Evolutionary conservation across 1,140 invertebrate species (phyloP).

Genomic region (Parasteatoda tepidariorum): DNA sequence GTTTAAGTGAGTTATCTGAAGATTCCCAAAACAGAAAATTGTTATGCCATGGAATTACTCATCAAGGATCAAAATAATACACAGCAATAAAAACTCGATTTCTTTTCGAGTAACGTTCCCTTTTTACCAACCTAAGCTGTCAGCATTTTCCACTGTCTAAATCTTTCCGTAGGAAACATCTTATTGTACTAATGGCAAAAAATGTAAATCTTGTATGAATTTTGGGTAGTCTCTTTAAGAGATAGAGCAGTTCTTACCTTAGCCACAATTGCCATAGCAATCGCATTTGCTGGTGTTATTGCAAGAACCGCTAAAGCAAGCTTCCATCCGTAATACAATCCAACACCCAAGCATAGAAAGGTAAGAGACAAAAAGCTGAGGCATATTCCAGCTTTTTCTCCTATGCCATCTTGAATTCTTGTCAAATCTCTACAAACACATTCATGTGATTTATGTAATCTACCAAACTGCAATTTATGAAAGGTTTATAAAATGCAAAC

Average conservation of each 20-base stretch:
- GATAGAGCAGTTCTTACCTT: slow-evolving; percentile 63
- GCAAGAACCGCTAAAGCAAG: slow-evolving; percentile 70
- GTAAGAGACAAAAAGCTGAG: slow-evolving; percentile 65
- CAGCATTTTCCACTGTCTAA: neutral
- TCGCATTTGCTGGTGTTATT: slow-evolving; percentile 66
- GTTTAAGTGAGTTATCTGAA: too few species aligned
- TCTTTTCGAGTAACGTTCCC: neutral
- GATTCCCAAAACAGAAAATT: too few species aligned
- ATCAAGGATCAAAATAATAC: too few species aligned
- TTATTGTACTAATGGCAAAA: neutral
- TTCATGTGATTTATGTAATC: too few species aligned
- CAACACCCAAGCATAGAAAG: slow-evolving; percentile 66
- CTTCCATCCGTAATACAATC: slow-evolving; percentile 70
- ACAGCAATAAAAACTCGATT: neutral
- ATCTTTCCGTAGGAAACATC: neutral
- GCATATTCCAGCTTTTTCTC: slow-evolving; percentile 72
- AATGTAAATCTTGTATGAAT: too few species aligned
- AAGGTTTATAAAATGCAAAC: too few species aligned
- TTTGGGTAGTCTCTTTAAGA: too few species aligned
- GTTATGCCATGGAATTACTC: too few species aligned
- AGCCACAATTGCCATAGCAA: slow-evolving; percentile 50
- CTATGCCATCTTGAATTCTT: slow-evolving; percentile 72
- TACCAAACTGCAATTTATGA: too few species aligned
- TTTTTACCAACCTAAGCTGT: neutral
- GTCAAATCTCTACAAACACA: slow-evolving; percentile 71